Evolutionary conservation across 1,140 invertebrate genomes (phyloP).

Genomic region (Uloborus diversus): DNA sequence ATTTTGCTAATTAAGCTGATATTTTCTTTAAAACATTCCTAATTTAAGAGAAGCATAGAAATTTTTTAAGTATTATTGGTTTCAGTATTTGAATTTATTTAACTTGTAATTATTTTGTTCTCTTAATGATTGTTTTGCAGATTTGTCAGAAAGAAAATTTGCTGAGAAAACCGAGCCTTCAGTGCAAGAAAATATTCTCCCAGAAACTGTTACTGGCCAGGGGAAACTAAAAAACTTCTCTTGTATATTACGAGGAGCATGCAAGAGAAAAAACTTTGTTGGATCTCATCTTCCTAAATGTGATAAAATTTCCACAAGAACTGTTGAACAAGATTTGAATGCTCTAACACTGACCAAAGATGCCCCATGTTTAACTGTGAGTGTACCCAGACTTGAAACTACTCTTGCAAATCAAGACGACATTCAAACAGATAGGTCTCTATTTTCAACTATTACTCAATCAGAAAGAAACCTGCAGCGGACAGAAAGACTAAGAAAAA

Average conservation of each 20-base stretch:
- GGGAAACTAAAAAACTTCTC: slow-evolving; percentile 46
- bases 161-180: slow-evolving; percentile 2
- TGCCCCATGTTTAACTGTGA: background rate
- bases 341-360: slow-evolving; percentile 32
- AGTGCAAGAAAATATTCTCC: slow-evolving; percentile 30
- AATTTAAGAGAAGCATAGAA: no score
- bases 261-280: slow-evolving; percentile 36
- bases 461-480: slow-evolving; percentile 23
- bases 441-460: slow-evolving; percentile 31
- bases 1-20: no score
- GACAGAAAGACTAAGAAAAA: slow-evolving; percentile 27
- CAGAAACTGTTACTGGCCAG: slow-evolving; percentile 34
- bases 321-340: slow-evolving; percentile 45
- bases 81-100: no score
- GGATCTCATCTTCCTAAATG: slow-evolving; percentile 28
- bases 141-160: slow-evolving; percentile 8
- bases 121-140: no score
- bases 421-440: slow-evolving; percentile 8
- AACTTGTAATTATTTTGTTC: no score
- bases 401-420: slow-evolving; percentile 1
- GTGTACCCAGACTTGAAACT: slow-evolving; percentile 12
- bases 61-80: no score
- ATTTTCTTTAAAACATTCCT: no score
- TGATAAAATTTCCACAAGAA: slow-evolving; percentile 26
- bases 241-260: slow-evolving; percentile 30